These are phyloP conservation scores for Macrotrachela quadricornifera DNA, from an alignment of 1,140 invertebrate species.

Conservation along the genomic window DNA sequence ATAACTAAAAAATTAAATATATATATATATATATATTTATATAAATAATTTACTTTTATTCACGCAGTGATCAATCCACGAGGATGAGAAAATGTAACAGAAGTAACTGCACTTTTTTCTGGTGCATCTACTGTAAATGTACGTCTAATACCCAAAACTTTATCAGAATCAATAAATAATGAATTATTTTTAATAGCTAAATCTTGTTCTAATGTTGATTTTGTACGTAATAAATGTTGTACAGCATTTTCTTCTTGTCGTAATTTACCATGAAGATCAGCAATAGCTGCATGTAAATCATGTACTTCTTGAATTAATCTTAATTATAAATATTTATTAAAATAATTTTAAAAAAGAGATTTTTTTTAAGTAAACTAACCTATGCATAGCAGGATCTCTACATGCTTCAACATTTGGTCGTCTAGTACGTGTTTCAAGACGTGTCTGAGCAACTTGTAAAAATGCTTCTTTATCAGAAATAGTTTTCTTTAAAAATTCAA, in stretches of 20 bases:
- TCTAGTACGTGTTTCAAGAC: constrained; percentile 58
- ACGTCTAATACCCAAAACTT: constrained; percentile 67
- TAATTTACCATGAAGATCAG: constrained; percentile 23
- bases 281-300: constrained; percentile 27
- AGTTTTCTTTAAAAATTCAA: constrained; percentile 30
- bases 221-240: constrained; percentile 58
- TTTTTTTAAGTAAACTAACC: constrained; percentile 31
- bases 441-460: constrained; percentile 59
- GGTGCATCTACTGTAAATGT: constrained; percentile 23
- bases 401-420: constrained; percentile 67
- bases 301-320: constrained; percentile 27
- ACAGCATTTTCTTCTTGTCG: constrained; percentile 34
- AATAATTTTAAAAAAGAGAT: too few species aligned
- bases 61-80: too few species aligned
- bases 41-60: too few species aligned
- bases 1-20: too few species aligned
- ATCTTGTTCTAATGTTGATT: constrained; percentile 60
- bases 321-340: too few species aligned
- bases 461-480: constrained; percentile 31
- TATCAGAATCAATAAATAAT: constrained; percentile 74
- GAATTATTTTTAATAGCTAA: constrained; percentile 66
- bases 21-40: too few species aligned
- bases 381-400: constrained; percentile 55
- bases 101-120: too few species aligned
- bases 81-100: too few species aligned